These are phyloP conservation scores for Scolanthus callimorphus DNA, from an alignment of 92 coral and sea anemone genomes.

Conservation along the genomic window DNA sequence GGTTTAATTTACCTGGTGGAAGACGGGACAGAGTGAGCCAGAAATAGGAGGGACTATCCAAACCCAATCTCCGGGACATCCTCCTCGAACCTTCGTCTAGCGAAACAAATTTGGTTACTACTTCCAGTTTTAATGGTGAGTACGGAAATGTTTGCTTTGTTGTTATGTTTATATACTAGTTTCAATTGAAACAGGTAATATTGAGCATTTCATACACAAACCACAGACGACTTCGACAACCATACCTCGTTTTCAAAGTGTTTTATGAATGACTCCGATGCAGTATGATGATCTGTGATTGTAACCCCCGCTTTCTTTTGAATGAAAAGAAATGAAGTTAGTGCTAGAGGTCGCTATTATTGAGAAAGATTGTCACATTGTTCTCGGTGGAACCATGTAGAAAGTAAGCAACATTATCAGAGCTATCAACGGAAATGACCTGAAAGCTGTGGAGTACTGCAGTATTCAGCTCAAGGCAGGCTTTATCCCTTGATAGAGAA, in stretches of 20 bases:
- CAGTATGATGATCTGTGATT: slow-evolving; percentile 88
- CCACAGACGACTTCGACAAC: no score
- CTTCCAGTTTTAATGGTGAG: no score
- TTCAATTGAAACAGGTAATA: no score
- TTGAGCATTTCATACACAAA: no score
- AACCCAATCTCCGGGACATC: slow-evolving; percentile 99
- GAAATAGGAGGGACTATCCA: slow-evolving; percentile 98
- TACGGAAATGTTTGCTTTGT: no score
- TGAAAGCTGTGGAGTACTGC: slow-evolving; percentile 91
- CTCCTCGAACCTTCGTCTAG: slow-evolving; percentile 83
- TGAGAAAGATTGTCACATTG: no score
- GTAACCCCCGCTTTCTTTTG: slow-evolving; percentile 89
- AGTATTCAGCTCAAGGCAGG: slow-evolving; percentile 76
- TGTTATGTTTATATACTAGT: no score
- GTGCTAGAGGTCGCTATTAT: no score
- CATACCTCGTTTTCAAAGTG: slow-evolving; percentile 91
- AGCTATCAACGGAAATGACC: no score
- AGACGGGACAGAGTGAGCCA: slow-evolving; percentile 79
- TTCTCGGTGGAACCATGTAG: no score
- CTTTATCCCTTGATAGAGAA: slow-evolving; percentile 81
- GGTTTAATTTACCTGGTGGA: slow-evolving; percentile 87
- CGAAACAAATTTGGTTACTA: neutral
- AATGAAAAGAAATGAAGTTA: neutral
- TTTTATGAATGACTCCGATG: slow-evolving; percentile 85
- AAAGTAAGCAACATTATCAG: no score